Evolutionary conservation across 2,888 invertebrate genomes (phyloP).

Genomic region (Micoletzkya japonica): DNA sequence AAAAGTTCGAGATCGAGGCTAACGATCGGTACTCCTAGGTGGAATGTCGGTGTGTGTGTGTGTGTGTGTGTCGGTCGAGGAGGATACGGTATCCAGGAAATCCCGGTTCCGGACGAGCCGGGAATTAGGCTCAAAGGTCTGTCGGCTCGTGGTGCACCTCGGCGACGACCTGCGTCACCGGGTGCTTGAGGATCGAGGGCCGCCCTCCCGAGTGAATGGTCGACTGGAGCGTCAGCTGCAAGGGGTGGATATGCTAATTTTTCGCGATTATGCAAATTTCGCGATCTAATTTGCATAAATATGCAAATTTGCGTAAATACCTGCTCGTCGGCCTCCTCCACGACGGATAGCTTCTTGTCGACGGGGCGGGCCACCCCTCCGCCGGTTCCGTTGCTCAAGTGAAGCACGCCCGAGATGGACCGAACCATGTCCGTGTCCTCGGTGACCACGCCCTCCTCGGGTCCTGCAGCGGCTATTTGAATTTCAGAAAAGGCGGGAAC

Average conservation of each 20-base stretch:
- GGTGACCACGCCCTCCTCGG: constrained; percentile 11
- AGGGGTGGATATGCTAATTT: constrained; percentile 12
- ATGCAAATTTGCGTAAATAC: constrained; percentile 29
- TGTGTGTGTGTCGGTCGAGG: no score
- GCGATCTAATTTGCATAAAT: background rate
- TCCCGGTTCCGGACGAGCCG: no score
- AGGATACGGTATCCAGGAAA: no score
- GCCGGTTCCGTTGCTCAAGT: background rate
- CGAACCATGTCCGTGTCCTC: constrained; percentile 18
- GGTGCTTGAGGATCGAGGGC: constrained; percentile 29
- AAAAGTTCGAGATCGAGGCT: no score
- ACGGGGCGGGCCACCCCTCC: background rate
- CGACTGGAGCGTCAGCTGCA: constrained; percentile 49
- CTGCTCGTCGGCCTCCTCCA: constrained; percentile 61
- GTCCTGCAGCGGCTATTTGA: constrained; percentile 1
- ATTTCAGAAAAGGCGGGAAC: no score
- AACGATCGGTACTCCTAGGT: no score
- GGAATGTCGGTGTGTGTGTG: no score
- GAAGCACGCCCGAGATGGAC: constrained; percentile 26
- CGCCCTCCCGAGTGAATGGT: constrained; percentile 39
- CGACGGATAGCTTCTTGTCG: constrained; percentile 59
- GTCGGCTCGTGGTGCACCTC: constrained; percentile 21
- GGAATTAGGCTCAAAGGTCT: no score
- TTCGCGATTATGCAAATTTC: background rate
- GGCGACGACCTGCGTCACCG: constrained; percentile 26